Evolutionary conservation across 2,113 vertebrate species (phyloP).

Genomic region (Amblyornis subalaris): DNA sequence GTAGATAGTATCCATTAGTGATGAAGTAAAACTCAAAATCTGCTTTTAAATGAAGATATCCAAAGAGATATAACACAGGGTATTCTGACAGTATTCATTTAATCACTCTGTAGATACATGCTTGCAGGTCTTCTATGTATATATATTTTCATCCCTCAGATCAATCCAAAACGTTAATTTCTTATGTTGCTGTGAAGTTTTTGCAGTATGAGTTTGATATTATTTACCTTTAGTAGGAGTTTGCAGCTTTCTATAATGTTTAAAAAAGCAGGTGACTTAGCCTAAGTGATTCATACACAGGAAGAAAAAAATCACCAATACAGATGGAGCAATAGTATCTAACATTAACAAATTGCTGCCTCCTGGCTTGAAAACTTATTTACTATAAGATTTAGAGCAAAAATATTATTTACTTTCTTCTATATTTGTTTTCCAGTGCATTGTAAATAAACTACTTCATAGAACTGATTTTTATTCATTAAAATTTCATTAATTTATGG

Average conservation of each 20-base stretch:
- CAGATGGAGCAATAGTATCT: neutral
- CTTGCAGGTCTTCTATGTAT: neutral
- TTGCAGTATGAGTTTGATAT: neutral
- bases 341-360: neutral
- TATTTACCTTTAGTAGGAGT: neutral
- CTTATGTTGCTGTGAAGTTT: neutral
- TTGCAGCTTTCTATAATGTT: neutral
- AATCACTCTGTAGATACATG: neutral
- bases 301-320: neutral
- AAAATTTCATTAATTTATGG: neutral
- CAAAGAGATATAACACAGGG: neutral
- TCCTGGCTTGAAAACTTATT: neutral
- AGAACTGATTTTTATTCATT: neutral
- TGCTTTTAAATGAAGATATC: slow-evolving; percentile 38
- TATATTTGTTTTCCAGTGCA: neutral
- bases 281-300: neutral
- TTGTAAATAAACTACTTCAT: neutral
- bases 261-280: neutral
- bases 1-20: neutral
- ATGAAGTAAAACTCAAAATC: slow-evolving; percentile 26
- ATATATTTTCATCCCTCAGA: neutral
- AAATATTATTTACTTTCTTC: neutral
- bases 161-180: neutral
- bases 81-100: neutral
- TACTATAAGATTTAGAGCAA: neutral